Conservation (phyloP, 2,888 invertebrate species). For the Diabrotica balteata region DNA sequence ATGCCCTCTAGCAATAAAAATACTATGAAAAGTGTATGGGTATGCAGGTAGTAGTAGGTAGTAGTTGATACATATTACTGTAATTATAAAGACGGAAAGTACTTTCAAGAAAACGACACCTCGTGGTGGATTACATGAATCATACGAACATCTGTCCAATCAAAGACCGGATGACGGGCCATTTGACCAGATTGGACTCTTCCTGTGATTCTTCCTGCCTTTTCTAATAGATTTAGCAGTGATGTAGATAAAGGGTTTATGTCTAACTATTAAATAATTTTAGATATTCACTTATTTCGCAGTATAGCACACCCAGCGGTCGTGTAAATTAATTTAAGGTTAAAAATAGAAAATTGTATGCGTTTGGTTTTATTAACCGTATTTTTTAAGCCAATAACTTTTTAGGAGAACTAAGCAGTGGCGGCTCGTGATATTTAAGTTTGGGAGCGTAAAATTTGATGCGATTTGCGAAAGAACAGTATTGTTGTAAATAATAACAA, state of each 20-base stretch:
- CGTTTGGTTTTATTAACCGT: too few species aligned
- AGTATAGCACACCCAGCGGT: background rate
- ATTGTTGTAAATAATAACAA: too few species aligned
- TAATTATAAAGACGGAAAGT: conserved; percentile 12
- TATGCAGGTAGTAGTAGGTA: too few species aligned
- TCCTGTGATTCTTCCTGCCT: conserved; percentile 48
- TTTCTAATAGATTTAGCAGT: conserved; percentile 13
- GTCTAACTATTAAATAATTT: background rate
- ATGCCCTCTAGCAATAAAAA: too few species aligned
- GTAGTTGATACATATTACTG: background rate
- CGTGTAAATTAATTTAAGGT: too few species aligned
- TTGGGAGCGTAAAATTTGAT: too few species aligned
- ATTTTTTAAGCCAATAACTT: too few species aligned
- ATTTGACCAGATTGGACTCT: conserved; percentile 56
- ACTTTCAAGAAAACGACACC: conserved; percentile 16
- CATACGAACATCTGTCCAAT: conserved; percentile 50
- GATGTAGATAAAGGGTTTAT: background rate
- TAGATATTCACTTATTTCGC: background rate
- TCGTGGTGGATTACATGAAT: conserved; percentile 11
- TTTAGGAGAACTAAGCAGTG: too few species aligned
- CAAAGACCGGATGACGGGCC: conserved; percentile 55
- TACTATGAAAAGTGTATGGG: too few species aligned
- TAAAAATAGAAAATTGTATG: too few species aligned
- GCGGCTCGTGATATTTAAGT: too few species aligned
- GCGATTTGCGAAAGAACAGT: too few species aligned